A percentile compares a stretch with the other conserved stretches of the same genome.
phyloP scores from a whole-genome alignment of 2,888 invertebrate species.

The Cinara cedri region DNA sequence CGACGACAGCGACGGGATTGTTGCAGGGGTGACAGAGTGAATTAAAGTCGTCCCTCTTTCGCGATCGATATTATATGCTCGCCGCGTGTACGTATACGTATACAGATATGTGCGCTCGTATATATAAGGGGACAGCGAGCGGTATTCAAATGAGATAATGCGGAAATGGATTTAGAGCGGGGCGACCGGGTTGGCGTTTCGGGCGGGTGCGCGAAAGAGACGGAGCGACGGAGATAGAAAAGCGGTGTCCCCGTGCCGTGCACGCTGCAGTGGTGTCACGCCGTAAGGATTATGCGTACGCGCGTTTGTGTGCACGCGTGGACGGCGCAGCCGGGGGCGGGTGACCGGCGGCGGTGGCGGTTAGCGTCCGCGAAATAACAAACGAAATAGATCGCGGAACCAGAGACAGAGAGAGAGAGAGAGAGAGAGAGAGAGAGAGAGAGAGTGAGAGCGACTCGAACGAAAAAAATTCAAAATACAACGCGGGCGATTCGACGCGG shows the following conservation, averaged over 20 bases:
- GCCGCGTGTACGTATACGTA: too few relatives aligned
- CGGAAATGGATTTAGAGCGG: slow-evolving; percentile 54
- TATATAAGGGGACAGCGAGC: slow-evolving; percentile 30
- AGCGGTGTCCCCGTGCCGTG: background rate
- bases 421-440: background rate
- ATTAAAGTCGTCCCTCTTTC: slow-evolving; percentile 56
- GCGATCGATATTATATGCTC: slow-evolving; percentile 46
- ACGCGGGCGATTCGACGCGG: slow-evolving; percentile 28
- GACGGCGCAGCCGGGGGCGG: background rate
- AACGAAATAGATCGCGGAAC: slow-evolving; percentile 26
- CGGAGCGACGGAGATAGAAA: background rate
- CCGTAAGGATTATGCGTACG: background rate
- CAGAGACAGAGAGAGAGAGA: background rate
- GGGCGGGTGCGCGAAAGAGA: background rate
- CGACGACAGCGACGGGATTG: slow-evolving; percentile 9
- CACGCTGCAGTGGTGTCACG: background rate
- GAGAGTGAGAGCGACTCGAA: background rate
- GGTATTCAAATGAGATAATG: slow-evolving; percentile 57
- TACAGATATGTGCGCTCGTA: background rate
- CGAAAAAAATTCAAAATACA: slow-evolving; percentile 36
- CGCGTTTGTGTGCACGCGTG: background rate
- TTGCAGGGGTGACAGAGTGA: slow-evolving; percentile 47
- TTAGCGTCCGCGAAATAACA: slow-evolving; percentile 51
- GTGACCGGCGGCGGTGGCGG: too few relatives aligned
- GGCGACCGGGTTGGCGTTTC: slow-evolving; percentile 6